Conservation (phyloP, 2,797 vertebrate genomes). For the Clarias platycephalus region DNA sequence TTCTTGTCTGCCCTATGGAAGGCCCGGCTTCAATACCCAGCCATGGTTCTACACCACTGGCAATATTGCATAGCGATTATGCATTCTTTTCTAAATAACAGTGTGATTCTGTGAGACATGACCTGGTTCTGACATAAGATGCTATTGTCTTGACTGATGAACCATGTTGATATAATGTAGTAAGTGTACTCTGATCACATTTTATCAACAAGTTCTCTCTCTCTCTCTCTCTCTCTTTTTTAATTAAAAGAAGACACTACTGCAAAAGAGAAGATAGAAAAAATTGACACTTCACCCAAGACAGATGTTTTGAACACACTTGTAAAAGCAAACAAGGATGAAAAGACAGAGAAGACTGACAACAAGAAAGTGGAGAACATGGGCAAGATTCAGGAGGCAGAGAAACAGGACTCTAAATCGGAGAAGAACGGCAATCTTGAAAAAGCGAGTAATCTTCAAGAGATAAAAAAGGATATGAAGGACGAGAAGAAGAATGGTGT, state of each 20-base stretch:
- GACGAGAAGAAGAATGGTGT: constrained; percentile 67
- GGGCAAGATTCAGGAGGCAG: constrained; percentile 67
- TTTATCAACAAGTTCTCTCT: constrained; percentile 9
- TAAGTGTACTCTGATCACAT: neutral
- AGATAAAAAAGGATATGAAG: constrained; percentile 57
- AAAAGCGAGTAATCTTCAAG: constrained; percentile 56
- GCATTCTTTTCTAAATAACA: neutral
- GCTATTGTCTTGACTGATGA: neutral
- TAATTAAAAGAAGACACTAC: constrained; percentile 75
- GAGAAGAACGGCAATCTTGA: constrained; percentile 64
- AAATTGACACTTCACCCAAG: constrained; percentile 57
- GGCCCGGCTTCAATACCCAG: too few relatives aligned
- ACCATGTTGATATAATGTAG: constrained; percentile 1
- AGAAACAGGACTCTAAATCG: constrained; percentile 63
- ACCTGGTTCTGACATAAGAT: neutral
- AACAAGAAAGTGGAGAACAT: constrained; percentile 56
- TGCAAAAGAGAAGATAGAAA: constrained; percentile 70
- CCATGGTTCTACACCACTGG: too few relatives aligned
- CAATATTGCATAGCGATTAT: neutral
- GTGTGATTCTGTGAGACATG: neutral
- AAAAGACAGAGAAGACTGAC: constrained; percentile 65
- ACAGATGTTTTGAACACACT: constrained; percentile 37
- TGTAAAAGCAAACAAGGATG: constrained; percentile 48
- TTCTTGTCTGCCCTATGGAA: too few relatives aligned
- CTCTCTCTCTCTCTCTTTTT: constrained; percentile 29